Base-by-base conservation (phyloP, 2,888 invertebrate species). In the Dasypolia templi region DNA sequence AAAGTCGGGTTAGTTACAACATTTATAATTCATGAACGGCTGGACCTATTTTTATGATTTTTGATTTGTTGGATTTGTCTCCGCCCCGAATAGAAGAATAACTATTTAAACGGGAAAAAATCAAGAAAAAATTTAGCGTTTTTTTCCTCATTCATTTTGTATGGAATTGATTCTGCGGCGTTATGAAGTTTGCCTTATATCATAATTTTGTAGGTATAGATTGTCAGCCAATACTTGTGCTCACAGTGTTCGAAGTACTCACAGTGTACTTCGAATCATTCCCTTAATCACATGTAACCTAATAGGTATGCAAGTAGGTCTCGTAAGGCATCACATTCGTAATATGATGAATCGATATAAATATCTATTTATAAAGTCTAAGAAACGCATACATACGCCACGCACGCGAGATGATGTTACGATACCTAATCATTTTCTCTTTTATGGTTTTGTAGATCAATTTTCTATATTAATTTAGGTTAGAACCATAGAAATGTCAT, bases 401-500 rank as follows among this genome's bases (percentile, higher is more conserved):
- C 29, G 53, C 75, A 39, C 39, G 5, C 46, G 39, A 63, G 39
- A 55, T 75, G n/a, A 55, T 22, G 46, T 46, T 39, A 46, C 1
- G 39, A 46, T 46, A 55, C 29, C n/a, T 39, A 3, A 19, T 11
- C 39, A 75, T 63, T 63, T 64, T 63, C 44, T 39, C 29, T 39
- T 62, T 17, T 63, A 63, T 35, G 17, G 55, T 46, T 63, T 75
- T 39, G 19, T 12, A 46, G 46, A 74, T 62, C 29, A 55, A 29
- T 62, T 44, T 46, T 44, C 29, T 44, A 26, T 22, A 35, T 59
- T 17, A 2, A 35, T n/a, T 55, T 44, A 42, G 6, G 12, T 39
- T 49, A 49, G 26, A 12, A 49, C 17, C 32, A 3, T 26, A 14
- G 26, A 26, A 26, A 17, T 64, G 11, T 29, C 6, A 66, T 2